Evolutionary conservation across 2,113 vertebrate genomes (phyloP), one percentile per base, ranked within the genome.

Genomic region (Microcebus jonahi): DNA sequence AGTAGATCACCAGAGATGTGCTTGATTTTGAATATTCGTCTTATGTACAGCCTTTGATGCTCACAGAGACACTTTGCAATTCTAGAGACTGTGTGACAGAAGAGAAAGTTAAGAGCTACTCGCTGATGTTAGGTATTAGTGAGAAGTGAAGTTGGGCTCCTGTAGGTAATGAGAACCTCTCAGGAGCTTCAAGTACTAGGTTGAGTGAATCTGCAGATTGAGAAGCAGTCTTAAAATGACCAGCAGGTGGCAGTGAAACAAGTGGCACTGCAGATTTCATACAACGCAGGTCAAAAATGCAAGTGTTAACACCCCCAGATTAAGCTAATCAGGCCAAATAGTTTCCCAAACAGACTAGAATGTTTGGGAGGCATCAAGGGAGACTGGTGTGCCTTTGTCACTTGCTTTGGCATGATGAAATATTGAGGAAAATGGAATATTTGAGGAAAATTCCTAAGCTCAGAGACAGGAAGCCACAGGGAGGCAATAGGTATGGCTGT

Each of bases 1-100:
- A 75, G 31, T 15, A 63, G 36, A 63, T 76, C 39, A 89, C 50
- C 27, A 84, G 70, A 92, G 48, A 50, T 61, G 29, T 42, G 25
- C 79, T 80, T 88, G 57, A 36, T 79, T 95, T 91, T 91, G 82
- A 90, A 3, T 57, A 45, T 96, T 68, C 89, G 23, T 87, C 45
- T 90, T 65, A 79, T 75, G 31, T 42, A 9, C 63, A 61, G n/a
- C 29, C 76, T 95, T 65, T 59, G n/a, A 83, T 65, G 55, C 23
- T 23, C 45, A 57, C 12, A 93, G n/a, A 80, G 45, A 55, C 25
- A 50, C 34, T 88, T 39, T 53, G 21, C 12, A 86, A 29, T 73
- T 84, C 50, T 0, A 94, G 36, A 91, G 79, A 31, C 15, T 61
- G 23, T 8, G 4, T 80, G 59, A 93, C 50, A 63, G 80, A 61